A percentile compares a stretch with the other conserved stretches of the same genome.
These are phyloP conservation scores for Salpingus planirostris DNA, from an alignment of 2,888 invertebrate genomes.

Conservation along the genomic window DNA sequence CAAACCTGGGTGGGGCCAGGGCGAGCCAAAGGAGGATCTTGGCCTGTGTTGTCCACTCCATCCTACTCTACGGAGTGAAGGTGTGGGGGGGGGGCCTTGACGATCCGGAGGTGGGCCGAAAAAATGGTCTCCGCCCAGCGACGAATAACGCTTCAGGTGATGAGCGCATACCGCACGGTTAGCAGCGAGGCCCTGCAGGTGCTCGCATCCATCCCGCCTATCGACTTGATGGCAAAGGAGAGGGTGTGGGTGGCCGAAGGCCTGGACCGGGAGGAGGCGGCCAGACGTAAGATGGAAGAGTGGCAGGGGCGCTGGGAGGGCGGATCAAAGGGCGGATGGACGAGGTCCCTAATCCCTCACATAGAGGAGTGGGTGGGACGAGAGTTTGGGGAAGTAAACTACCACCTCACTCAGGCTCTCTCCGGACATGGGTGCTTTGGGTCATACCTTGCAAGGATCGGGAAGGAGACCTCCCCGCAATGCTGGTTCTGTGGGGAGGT, in stretches of 20 bases:
- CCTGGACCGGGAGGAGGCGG: background rate
- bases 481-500: too few species aligned
- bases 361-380: slow-evolving; percentile 10
- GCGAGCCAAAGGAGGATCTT: background rate
- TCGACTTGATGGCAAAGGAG: slow-evolving; percentile 3
- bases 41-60: background rate
- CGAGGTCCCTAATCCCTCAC: slow-evolving; percentile 6
- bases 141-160: background rate
- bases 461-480: too few species aligned
- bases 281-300: background rate
- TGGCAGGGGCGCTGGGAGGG: slow-evolving; percentile 10
- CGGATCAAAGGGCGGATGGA: slow-evolving; percentile 7
- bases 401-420: slow-evolving; percentile 13
- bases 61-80: slow-evolving; percentile 1
- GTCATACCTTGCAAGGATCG: too few species aligned
- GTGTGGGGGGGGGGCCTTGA: slow-evolving; percentile 2
- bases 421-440: too few species aligned
- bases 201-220: background rate
- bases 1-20: background rate
- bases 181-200: too few species aligned
- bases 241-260: background rate
- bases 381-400: slow-evolving; percentile 6
- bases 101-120: slow-evolving; percentile 1
- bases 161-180: slow-evolving; percentile 3
- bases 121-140: slow-evolving; percentile 4